These are phyloP conservation scores for Drosophila imparisetae DNA, from an alignment of 2,888 invertebrate genomes.

Conservation along the genomic window DNA sequence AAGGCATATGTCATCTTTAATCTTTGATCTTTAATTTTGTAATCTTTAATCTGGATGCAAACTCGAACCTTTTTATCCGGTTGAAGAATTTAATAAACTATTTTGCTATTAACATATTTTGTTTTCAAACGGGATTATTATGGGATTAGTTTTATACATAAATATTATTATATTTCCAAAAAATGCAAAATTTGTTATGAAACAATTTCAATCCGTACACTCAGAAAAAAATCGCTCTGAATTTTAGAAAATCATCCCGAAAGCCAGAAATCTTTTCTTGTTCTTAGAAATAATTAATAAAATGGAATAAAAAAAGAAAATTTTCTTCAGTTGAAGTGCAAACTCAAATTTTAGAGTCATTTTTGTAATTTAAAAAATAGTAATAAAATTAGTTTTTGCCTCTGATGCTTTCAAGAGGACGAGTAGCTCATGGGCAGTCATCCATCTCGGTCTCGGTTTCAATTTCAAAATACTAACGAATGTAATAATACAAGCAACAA, in stretches of 20 bases:
- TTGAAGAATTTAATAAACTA: background rate
- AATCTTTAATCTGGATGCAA: slow-evolving; percentile 2
- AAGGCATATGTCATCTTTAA: background rate
- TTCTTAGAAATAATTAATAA: background rate
- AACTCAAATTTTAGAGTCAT: background rate
- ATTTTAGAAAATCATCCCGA: background rate
- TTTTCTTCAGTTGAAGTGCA: background rate
- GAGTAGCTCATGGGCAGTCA: too few relatives aligned
- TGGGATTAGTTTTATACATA: background rate
- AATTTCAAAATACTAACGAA: too few relatives aligned
- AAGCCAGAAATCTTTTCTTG: background rate
- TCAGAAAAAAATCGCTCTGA: background rate
- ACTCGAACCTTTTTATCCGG: background rate
- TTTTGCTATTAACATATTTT: background rate
- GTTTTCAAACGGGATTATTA: background rate
- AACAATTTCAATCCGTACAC: background rate
- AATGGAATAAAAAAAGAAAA: background rate
- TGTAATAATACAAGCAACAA: too few relatives aligned
- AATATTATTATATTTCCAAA: background rate
- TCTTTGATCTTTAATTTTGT: slow-evolving; percentile 9
- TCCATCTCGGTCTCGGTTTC: too few relatives aligned
- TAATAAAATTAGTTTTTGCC: background rate
- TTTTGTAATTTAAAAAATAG: background rate
- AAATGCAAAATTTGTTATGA: background rate
- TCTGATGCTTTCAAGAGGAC: too few relatives aligned